Evolutionary conservation across 2,888 invertebrate genomes (phyloP).

Genomic region (Automeris io): DNA sequence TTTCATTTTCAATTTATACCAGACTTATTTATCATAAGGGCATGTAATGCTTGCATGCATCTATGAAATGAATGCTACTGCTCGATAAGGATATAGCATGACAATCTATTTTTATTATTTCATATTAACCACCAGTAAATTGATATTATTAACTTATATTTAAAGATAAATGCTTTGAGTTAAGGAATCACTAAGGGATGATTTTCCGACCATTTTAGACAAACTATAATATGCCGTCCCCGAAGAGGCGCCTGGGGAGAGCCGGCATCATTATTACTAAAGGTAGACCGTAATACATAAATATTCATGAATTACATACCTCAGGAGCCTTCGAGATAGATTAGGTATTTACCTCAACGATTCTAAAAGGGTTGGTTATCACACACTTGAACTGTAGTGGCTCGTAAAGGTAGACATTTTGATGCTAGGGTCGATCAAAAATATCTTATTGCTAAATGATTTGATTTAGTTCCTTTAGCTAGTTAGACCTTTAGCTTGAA

Average conservation of each 20-base stretch:
- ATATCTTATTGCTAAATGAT: no score
- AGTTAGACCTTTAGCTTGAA: no score
- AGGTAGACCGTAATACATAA: conserved; percentile 1
- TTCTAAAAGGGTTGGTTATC: neutral
- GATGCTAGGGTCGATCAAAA: no score
- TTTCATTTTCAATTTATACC: no score
- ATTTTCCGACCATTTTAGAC: conserved; percentile 2
- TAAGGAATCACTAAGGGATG: neutral
- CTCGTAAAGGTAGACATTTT: neutral
- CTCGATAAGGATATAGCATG: no score
- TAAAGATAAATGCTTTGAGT: neutral
- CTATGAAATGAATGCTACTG: no score
- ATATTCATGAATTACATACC: neutral
- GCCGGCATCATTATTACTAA: neutral
- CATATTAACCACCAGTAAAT: no score
- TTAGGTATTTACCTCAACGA: conserved; percentile 3
- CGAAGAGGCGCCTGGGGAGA: neutral
- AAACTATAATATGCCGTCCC: neutral
- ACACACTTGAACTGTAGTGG: neutral
- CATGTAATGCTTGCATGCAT: no score
- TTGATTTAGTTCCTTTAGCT: no score
- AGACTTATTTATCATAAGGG: no score
- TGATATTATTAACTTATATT: no score
- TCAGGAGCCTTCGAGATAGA: conserved; percentile 1
- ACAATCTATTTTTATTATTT: no score